These are phyloP conservation scores for Lymantria dispar DNA, from an alignment of 2,888 invertebrate genomes.

Conservation along the genomic window DNA sequence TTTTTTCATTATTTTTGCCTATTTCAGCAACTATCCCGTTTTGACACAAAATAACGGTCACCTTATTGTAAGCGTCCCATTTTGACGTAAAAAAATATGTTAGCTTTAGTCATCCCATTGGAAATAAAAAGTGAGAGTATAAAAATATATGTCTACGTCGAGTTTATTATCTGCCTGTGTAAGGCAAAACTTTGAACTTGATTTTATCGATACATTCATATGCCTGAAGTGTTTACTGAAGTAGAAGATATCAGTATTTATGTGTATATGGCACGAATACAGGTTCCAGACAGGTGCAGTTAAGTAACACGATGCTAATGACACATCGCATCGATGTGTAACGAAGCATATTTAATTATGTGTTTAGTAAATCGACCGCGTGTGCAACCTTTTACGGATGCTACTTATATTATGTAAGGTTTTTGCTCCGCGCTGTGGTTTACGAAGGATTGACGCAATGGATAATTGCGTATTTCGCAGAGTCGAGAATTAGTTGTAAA, in stretches of 20 bases:
- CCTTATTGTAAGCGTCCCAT: too few relatives aligned
- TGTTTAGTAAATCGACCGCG: conserved; percentile 33
- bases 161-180: too few relatives aligned
- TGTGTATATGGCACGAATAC: background rate
- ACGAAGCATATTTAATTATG: conserved; percentile 13
- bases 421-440: conserved; percentile 7
- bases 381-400: conserved; percentile 20
- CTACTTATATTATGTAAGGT: conserved; percentile 17
- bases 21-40: too few relatives aligned
- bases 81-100: too few relatives aligned
- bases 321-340: conserved; percentile 27
- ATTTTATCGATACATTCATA: too few relatives aligned
- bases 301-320: conserved; percentile 28
- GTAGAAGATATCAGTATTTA: background rate
- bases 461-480: background rate
- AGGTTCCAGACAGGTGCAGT: conserved; percentile 10
- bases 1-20: too few relatives aligned
- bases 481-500: background rate
- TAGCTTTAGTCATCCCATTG: too few relatives aligned
- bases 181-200: too few relatives aligned
- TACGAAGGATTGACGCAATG: conserved; percentile 11
- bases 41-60: too few relatives aligned
- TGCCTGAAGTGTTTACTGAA: too few relatives aligned
- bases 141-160: too few relatives aligned
- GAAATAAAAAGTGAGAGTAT: too few relatives aligned